phyloP scores from a whole-genome alignment of 2,113 vertebrate genomes.

The Calonectris borealis region DNA sequence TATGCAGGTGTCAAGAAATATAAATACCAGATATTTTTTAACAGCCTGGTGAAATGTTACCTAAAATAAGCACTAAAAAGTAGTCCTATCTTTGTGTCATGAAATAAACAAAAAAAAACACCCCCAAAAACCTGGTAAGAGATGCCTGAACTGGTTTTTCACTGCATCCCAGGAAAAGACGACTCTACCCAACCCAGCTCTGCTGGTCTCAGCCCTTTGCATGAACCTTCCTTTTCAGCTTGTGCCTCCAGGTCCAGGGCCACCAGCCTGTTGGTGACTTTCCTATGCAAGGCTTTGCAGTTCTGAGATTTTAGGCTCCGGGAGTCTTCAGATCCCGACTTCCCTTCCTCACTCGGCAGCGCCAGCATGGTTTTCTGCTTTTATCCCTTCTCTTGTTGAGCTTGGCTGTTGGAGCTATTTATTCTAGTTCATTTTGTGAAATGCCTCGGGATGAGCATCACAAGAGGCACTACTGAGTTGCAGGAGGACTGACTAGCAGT shows the following conservation, averaged over 20 bases:
- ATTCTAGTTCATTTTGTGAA: background rate
- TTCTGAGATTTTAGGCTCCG: background rate
- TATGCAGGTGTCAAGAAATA: background rate
- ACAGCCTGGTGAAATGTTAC: background rate
- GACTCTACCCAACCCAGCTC: background rate
- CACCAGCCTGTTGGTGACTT: fast-evolving
- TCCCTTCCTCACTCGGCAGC: background rate
- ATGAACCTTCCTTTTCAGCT: fast-evolving
- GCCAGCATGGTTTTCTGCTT: background rate
- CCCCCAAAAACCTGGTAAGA: background rate
- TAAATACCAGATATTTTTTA: background rate
- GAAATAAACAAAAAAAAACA: background rate
- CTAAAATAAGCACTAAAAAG: background rate
- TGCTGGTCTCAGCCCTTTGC: background rate
- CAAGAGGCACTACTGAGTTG: background rate
- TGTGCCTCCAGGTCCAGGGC: background rate
- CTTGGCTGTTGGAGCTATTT: background rate
- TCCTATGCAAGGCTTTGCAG: fast-evolving
- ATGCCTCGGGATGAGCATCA: background rate
- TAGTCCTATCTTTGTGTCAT: background rate
- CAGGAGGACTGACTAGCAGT: background rate
- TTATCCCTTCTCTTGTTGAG: background rate
- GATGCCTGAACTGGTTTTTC: background rate
- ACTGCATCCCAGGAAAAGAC: background rate
- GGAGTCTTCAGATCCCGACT: background rate